Base-by-base conservation (phyloP, 2,888 invertebrate genomes). In the Cancer borealis region DNA sequence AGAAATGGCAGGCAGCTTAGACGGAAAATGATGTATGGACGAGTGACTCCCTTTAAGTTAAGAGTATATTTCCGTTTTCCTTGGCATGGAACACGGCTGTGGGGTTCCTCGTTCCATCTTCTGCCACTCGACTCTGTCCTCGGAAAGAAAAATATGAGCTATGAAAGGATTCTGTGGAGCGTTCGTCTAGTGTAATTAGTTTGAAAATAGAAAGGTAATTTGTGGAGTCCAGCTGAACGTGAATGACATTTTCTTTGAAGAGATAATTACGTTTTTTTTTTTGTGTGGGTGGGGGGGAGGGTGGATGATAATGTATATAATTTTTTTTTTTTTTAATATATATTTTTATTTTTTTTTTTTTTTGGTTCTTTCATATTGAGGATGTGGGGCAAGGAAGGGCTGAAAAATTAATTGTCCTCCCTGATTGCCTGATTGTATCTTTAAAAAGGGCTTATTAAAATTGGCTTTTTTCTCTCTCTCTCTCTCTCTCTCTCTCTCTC, bases 1-100 rank as follows among this genome's bases (percentile, higher is more conserved):
- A 66, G 66, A 66, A 87, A 87, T 84, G 49, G 88, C 87, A 93
- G 79, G 88, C 87, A 93, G 79, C 66, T n/a, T 66, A 73, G 73
- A 14, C 73, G 8, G 79, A 79, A 66, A 66, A 66, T 66, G 66
- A 66, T 66, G n/a, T n/a, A 66, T n/a, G 66, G 66, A n/a, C 66
- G 66, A n/a, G 66, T 66, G 66, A 66, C 66, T 3, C 14, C 66
- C 66, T 66, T 66, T n/a, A 66, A 66, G 66, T 66, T 66, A n/a
- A n/a, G 66, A 66, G 66, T 66, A 66, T 66, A 66, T 66, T 17
- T 66, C 66, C 66, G 66, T 66, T 66, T 66, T 66, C 66, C n/a
- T 6, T 66, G 66, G 66, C 66, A 66, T 6, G 66, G 66, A 66
- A 66, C n/a, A 66, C 66, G 21, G 66, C 66, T 66, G n/a, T 6